Evolutionary conservation across 2,113 vertebrate species (phyloP).

Genomic region (Cyanoderma ruficeps): DNA sequence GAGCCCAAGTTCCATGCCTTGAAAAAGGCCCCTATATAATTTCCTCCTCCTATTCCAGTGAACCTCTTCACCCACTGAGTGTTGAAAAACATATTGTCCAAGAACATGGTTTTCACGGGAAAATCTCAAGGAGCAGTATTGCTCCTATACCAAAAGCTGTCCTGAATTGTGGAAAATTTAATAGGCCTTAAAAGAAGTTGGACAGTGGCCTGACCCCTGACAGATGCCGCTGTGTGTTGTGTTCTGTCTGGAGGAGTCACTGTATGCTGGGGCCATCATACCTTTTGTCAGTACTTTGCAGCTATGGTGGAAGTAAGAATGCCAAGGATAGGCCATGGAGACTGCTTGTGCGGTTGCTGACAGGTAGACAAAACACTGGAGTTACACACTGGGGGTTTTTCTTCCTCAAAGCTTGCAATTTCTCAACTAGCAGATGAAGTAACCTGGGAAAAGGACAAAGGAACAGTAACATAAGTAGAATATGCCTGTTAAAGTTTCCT

Average conservation of each 20-base stretch:
- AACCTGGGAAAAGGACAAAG: conserved; percentile 5
- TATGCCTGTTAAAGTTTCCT: background rate
- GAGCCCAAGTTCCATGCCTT: background rate
- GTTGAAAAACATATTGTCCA: background rate
- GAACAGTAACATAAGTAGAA: background rate
- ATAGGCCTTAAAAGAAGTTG: background rate
- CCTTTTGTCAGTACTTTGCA: background rate
- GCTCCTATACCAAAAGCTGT: background rate
- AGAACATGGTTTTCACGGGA: background rate
- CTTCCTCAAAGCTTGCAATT: background rate
- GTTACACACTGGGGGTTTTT: background rate
- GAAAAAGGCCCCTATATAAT: background rate
- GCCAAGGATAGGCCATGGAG: background rate
- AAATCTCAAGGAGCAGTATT: background rate
- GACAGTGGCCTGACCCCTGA: background rate
- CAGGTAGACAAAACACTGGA: background rate
- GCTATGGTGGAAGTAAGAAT: background rate
- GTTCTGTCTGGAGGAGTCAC: background rate
- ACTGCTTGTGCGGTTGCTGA: background rate
- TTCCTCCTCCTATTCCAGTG: background rate
- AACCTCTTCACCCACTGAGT: background rate
- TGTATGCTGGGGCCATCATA: background rate
- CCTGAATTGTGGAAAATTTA: background rate
- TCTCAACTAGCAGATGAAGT: background rate
- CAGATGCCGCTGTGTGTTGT: background rate